phyloP scores from a whole-genome alignment of 2,113 vertebrate genomes.

The Oxyruncus cristatus region DNA sequence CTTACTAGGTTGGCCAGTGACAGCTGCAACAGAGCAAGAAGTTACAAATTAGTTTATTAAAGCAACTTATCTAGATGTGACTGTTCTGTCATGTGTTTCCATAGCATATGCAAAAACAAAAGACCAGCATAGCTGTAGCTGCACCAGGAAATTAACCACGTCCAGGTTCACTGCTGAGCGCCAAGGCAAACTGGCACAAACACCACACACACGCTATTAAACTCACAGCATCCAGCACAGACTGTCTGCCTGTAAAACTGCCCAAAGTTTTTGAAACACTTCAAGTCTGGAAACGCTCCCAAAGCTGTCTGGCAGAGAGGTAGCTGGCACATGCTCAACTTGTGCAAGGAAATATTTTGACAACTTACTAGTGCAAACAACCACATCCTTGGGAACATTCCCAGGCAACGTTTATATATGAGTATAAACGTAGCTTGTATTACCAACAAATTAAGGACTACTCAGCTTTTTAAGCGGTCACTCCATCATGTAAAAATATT shows the following conservation, averaged over 20 bases:
- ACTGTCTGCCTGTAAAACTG: background rate
- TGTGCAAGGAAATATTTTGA: slow-evolving; percentile 30
- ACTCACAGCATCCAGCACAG: background rate
- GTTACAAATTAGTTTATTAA: background rate
- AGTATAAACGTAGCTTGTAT: background rate
- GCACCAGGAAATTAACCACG: background rate
- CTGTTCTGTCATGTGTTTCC: background rate
- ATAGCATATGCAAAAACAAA: background rate
- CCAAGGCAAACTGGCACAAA: background rate
- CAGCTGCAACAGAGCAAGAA: slow-evolving; percentile 69
- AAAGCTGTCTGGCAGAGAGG: background rate
- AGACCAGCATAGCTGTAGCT: background rate
- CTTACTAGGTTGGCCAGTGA: slow-evolving; percentile 82
- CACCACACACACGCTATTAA: background rate
- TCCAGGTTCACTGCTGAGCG: background rate
- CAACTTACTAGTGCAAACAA: background rate
- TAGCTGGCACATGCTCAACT: background rate
- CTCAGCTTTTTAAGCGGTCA: background rate
- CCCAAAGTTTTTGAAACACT: background rate
- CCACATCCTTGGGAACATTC: background rate
- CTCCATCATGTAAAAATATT: background rate
- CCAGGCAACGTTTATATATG: background rate
- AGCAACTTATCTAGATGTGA: background rate
- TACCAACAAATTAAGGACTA: background rate
- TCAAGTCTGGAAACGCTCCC: background rate